Evolutionary conservation across 2,888 invertebrate genomes (phyloP).

Genomic region (Drosophila flavopinicola): DNA sequence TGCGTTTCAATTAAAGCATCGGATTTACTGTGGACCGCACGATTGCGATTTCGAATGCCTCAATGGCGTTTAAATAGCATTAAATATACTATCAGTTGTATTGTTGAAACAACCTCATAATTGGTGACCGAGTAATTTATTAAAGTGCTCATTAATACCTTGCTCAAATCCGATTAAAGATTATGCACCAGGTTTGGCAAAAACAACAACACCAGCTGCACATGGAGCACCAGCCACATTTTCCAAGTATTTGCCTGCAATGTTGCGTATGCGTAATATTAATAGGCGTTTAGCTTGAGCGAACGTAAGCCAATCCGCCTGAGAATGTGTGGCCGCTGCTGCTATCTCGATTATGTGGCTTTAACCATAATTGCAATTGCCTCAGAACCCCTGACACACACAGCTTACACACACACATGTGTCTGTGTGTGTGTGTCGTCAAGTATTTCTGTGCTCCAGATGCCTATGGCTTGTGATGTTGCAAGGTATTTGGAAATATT

Average conservation of each 20-base stretch:
- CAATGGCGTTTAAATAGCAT: conserved; percentile 31
- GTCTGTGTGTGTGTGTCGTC: not conserved
- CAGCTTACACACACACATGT: conserved; percentile 1
- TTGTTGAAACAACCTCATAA: conserved; percentile 44
- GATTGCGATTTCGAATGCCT: conserved; percentile 11
- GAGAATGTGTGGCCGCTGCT: conserved; percentile 17
- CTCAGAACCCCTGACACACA: conserved; percentile 39
- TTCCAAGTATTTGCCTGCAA: conserved; percentile 51
- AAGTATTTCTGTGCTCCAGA: not conserved
- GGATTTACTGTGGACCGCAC: conserved; percentile 30
- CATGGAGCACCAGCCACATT: conserved; percentile 57
- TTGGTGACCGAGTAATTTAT: conserved; percentile 62
- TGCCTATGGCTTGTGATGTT: too few relatives aligned
- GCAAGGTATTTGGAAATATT: too few relatives aligned
- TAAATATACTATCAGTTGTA: conserved; percentile 26
- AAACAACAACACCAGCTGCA: conserved; percentile 14
- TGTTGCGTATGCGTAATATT: conserved; percentile 69
- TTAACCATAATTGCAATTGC: conserved; percentile 58
- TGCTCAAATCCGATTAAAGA: conserved; percentile 38
- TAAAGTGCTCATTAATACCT: conserved; percentile 61
- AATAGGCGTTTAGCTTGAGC: conserved; percentile 55
- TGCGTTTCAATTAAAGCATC: conserved; percentile 50
- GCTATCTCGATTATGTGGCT: conserved; percentile 18
- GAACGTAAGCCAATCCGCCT: conserved; percentile 39
- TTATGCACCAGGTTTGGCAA: conserved; percentile 26